Evolutionary conservation across 2,797 vertebrate genomes (phyloP).

Genomic region (Pitangus sulphuratus): DNA sequence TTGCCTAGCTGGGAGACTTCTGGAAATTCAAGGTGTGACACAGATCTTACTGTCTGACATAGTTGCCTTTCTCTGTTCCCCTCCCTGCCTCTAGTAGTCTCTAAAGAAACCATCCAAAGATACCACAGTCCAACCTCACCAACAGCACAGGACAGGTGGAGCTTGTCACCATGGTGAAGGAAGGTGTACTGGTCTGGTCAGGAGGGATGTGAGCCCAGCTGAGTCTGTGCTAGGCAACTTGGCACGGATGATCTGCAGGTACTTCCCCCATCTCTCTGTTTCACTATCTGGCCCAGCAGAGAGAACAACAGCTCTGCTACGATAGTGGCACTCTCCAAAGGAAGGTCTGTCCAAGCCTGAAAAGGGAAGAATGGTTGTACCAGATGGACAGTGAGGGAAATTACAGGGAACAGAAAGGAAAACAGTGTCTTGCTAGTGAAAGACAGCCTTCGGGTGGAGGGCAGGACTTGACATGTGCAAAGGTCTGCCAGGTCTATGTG

Average conservation of each 20-base stretch:
- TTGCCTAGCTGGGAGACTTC: not conserved
- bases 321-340: accelerated
- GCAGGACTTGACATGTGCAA: accelerated
- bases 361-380: not conserved
- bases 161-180: not conserved
- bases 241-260: accelerated
- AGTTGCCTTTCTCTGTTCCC: not conserved
- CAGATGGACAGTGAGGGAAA: not conserved
- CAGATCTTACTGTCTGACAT: not conserved
- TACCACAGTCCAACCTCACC: too few relatives aligned
- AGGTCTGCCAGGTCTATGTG: not conserved
- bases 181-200: not conserved
- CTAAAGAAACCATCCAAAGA: not conserved
- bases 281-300: not conserved
- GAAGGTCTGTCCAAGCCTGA: not conserved
- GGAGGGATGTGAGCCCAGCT: not conserved
- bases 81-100: not conserved
- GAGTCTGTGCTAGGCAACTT: not conserved
- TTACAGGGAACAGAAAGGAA: not conserved
- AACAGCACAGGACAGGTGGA: too few relatives aligned
- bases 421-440: not conserved
- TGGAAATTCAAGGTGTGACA: not conserved
- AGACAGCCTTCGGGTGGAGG: not conserved
- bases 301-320: not conserved
- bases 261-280: not conserved